Evolutionary conservation across 2,113 vertebrate species (phyloP).

Genomic region (Chitala chitala): DNA sequence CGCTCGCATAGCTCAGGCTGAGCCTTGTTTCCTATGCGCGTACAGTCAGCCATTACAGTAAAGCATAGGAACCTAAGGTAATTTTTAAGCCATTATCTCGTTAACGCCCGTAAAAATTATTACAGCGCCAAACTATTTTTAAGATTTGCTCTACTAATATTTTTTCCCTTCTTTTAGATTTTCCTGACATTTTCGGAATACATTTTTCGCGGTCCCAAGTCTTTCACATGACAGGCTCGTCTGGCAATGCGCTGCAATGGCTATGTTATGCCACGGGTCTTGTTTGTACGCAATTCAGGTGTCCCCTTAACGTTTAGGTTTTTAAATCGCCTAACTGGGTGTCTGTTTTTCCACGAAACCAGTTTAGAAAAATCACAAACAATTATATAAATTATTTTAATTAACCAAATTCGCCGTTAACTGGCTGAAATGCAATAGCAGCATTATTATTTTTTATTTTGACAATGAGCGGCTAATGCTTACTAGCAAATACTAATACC

Average conservation of each 20-base stretch:
- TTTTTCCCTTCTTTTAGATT: slow-evolving; percentile 49
- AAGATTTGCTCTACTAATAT: slow-evolving; percentile 1
- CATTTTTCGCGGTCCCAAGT: slow-evolving; percentile 34
- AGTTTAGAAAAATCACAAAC: slow-evolving; percentile 27
- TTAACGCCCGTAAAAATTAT: slow-evolving; percentile 21
- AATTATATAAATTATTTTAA: slow-evolving; percentile 52
- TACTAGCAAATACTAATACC: slow-evolving; percentile 32
- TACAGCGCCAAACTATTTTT: background rate
- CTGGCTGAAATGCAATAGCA: slow-evolving; percentile 41
- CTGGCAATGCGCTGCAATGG: slow-evolving; percentile 64
- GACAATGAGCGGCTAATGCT: slow-evolving; percentile 40
- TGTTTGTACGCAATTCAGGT: slow-evolving; percentile 43
- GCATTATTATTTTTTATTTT: slow-evolving; percentile 34
- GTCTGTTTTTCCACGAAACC: slow-evolving; percentile 33
- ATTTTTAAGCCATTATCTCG: slow-evolving; percentile 43
- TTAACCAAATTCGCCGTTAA: slow-evolving; percentile 35
- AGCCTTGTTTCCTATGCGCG: slow-evolving; percentile 74
- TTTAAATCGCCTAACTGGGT: slow-evolving; percentile 46
- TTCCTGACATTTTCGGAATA: slow-evolving; percentile 23
- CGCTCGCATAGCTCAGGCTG: slow-evolving; percentile 62
- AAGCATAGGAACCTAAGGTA: slow-evolving; percentile 54
- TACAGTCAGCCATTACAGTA: slow-evolving; percentile 91
- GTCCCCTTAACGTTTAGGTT: slow-evolving; percentile 49
- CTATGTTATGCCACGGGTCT: slow-evolving; percentile 39
- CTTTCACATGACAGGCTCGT: slow-evolving; percentile 55